Evolutionary conservation across 1,140 invertebrate species (phyloP).

Genomic region (Sycophaga agraensis): DNA sequence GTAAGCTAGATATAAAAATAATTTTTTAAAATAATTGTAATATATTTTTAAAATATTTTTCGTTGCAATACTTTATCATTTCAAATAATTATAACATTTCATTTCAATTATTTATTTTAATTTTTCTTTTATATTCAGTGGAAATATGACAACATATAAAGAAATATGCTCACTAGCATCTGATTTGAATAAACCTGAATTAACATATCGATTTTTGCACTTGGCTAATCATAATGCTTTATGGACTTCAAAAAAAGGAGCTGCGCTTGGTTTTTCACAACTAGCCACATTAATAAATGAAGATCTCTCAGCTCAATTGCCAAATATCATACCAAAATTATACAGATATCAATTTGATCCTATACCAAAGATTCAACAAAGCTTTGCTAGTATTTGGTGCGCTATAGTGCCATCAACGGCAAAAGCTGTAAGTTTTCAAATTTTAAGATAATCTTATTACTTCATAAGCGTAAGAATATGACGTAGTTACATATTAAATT

Average conservation of each 20-base stretch:
- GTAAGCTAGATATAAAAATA: constrained; percentile 48
- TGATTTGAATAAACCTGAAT: constrained; percentile 90
- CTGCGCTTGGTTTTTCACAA: constrained; percentile 87
- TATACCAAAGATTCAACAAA: constrained; percentile 84
- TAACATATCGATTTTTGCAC: constrained; percentile 94
- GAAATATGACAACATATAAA: constrained; percentile 87
- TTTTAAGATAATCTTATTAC: no score
- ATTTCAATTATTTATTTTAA: neutral
- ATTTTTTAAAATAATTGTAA: neutral
- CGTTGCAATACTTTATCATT: neutral
- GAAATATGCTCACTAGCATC: constrained; percentile 91
- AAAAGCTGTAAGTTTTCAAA: constrained; percentile 68
- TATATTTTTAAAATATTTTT: neutral
- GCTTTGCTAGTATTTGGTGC: constrained; percentile 90
- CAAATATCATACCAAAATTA: constrained; percentile 84
- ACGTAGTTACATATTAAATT: no score
- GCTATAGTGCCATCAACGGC: constrained; percentile 83
- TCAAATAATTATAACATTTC: no score
- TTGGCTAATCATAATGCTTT: constrained; percentile 90
- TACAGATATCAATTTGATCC: constrained; percentile 92
- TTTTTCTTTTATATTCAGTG: constrained; percentile 58
- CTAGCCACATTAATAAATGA: constrained; percentile 79
- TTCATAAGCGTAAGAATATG: no score
- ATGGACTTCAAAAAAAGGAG: constrained; percentile 92
- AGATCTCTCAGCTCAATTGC: constrained; percentile 78